Conservation (phyloP, 2,113 vertebrate genomes). For the Otis tarda region DNA sequence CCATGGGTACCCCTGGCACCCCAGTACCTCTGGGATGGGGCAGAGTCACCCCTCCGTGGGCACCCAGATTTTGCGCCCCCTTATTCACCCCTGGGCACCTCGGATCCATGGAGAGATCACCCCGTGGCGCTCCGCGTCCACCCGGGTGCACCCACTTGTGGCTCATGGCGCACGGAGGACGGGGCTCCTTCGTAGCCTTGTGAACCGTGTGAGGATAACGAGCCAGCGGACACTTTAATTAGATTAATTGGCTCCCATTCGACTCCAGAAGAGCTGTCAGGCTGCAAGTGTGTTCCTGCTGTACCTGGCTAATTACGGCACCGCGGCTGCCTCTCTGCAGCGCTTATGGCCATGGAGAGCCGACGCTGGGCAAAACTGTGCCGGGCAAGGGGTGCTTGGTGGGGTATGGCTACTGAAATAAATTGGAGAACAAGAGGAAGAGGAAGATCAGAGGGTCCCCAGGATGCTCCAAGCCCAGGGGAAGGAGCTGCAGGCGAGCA, state of each 20-base stretch:
- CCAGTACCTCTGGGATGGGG: rapidly evolving
- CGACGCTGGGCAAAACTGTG: rapidly evolving
- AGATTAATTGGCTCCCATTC: slow-evolving; percentile 63
- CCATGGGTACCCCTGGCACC: rapidly evolving
- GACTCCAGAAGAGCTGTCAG: slow-evolving; percentile 45
- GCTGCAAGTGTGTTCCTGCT: slow-evolving; percentile 37
- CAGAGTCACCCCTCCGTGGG: too few relatives aligned
- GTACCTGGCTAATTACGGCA: slow-evolving; percentile 43
- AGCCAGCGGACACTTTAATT: slow-evolving; percentile 23
- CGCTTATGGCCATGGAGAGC: background rate
- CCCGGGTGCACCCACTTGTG: rapidly evolving
- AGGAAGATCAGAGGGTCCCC: background rate
- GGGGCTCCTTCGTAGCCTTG: background rate
- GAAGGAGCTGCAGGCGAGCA: background rate
- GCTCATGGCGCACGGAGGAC: background rate
- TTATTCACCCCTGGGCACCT: background rate
- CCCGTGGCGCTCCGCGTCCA: rapidly evolving
- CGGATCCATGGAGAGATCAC: rapidly evolving
- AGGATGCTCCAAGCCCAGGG: background rate
- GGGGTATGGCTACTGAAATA: background rate
- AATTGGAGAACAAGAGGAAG: background rate
- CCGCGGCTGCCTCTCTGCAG: background rate
- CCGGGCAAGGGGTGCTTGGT: rapidly evolving
- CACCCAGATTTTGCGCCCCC: rapidly evolving
- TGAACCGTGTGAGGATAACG: background rate